Base-by-base conservation (phyloP, 2,113 vertebrate species). In the Apodemus speciosus region DNA sequence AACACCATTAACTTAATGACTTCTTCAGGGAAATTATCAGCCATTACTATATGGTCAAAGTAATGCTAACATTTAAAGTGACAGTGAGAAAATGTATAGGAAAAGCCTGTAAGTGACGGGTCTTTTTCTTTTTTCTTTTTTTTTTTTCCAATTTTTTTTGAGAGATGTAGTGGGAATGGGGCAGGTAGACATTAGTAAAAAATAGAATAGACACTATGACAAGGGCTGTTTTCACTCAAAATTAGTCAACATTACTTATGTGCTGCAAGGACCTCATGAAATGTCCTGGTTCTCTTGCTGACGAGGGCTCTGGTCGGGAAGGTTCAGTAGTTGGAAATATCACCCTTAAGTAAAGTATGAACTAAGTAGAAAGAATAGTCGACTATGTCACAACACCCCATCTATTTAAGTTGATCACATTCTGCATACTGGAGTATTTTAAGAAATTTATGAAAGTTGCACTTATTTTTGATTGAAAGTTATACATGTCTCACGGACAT, bases 401-500 rank as follows among this genome's bases (percentile, higher is more conserved):
- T 91, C 94, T 95, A 95, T 92, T 97, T 94, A 96, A 97, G 76
- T 73, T 93, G 72, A 85, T 86, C 85, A 92, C 89, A 97, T 93
- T 97, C 93, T 93, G 66, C 46, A 86, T 66, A 81, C 93, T 90
- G 64, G 58, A 79, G 51, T 97, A 97, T 97, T 97, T 97, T 96
- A 97, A 97, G 97, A 95, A 83, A 97, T 97, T 95, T 97, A 93
- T 96, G 96, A 96, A 97, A 97, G 88, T 96, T 95, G 92, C 15
- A 95, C 95, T 97, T 96, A 95, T 95, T 97, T 97, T 96, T 97
- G 97, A 97, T 97, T 96, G 96, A 97, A 94, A 97, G 95, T 97
- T 97, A 97, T 97, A 96, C 96, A 97, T 95, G 95, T 96, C 96
- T 97, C 93, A 91, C 90, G 93, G 96, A 96, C 97, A 97, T 97